phyloP scores from a whole-genome alignment of 1,140 invertebrate species.

The Andrena cerasifolii region DNA sequence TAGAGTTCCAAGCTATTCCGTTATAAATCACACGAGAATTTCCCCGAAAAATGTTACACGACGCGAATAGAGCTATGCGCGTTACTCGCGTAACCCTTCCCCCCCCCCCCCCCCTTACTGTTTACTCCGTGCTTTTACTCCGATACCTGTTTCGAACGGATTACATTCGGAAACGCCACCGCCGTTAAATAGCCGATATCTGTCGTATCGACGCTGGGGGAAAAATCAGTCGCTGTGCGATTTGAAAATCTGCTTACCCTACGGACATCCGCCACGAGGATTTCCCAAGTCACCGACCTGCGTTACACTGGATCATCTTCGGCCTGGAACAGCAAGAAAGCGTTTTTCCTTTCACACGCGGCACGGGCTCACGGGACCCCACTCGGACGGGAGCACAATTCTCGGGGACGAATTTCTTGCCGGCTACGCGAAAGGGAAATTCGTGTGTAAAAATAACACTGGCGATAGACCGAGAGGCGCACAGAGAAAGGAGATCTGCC shows the following conservation, averaged over 20 bases:
- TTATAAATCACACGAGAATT: background rate
- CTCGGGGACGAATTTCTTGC: background rate
- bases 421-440: background rate
- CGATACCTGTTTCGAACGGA: background rate
- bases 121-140: background rate
- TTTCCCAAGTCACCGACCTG: slow-evolving; percentile 40
- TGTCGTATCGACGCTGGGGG: background rate
- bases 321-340: background rate
- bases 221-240: background rate
- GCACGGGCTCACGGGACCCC: background rate
- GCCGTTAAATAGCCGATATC: background rate
- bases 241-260: slow-evolving; percentile 1
- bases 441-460: slow-evolving; percentile 14
- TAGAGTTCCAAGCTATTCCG: background rate
- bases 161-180: background rate
- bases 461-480: background rate
- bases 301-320: slow-evolving; percentile 31
- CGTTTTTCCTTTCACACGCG: slow-evolving; percentile 28
- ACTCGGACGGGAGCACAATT: background rate
- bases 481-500: slow-evolving; percentile 47
- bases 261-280: slow-evolving; percentile 7
- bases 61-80: no score
- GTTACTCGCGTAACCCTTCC: no score
- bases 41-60: background rate
- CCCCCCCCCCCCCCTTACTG: background rate